Evolutionary conservation across 2,797 vertebrate genomes (phyloP), one percentile per base, ranked within the genome.

Genomic region (Chlorospingus semifuscus): DNA sequence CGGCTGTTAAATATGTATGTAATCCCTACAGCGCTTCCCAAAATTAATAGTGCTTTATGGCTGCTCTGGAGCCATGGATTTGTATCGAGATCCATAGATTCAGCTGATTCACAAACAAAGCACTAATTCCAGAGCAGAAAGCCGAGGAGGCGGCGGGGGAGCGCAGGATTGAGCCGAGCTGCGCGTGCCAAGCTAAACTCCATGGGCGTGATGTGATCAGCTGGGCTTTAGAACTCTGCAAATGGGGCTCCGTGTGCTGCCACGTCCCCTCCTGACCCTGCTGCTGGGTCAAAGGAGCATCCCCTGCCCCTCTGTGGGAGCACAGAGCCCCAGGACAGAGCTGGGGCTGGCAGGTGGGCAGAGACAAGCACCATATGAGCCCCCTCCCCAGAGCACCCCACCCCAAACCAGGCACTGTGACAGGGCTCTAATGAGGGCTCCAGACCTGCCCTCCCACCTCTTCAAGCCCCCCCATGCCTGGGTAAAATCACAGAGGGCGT

Each of bases 1-100:
- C 90, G 59, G 95, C 96, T 97, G 97, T 98, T 98, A 98, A 98
- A 98, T 98, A 97, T 97, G 97, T 97, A 97, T 96, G 97, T 95
- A 94, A 95, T 97, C 97, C 97, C 96, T 97, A 96, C 95, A 96
- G 97, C 92, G 95, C 96, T 97, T 97, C 97, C 97, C 81, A 74
- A 97, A 97, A 97, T 98, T 97, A 97, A 98, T 97, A 97, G 97
- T 89, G 95, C 97, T 97, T 96, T 96, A 97, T 95, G 96, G 97
- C 97, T 95, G 96, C 95, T 98, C 95, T 86, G 92, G 98, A 97
- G 97, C 96, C 24, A 17, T 53, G 52, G 52, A 77, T 97, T 97
- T 97, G 87, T 95, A 95, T 60, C 95, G 15, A 88, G 95, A 97
- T 93, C 97, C 97, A 90, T 75, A 60, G 97, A 96, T 95, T 93